Base-by-base conservation (phyloP, 2,113 vertebrate genomes). In the Dascyllus trimaculatus region DNA sequence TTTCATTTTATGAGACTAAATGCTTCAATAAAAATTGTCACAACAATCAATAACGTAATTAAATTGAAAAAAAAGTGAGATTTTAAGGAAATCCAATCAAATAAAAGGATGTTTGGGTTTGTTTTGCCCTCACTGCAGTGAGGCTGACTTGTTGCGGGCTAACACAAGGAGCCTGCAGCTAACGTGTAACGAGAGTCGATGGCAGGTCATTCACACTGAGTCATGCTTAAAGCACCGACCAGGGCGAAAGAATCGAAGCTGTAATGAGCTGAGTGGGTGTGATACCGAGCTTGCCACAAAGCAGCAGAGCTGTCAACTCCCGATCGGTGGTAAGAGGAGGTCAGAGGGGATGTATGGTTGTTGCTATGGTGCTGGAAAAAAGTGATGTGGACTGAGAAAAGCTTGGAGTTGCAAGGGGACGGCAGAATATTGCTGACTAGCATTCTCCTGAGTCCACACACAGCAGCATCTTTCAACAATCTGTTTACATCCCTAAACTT, bases 211-310 rank as follows among this genome's bases (percentile, higher is more conserved):
- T 82, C 63, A 6, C 58, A 54, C 26, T 49, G 77, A 83, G 58
- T 81, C 77, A 76, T 26, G 60, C 69, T 68, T 46, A n/a, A 80
- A 89, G 75, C 66, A 53, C 66, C 0, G 3, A 57, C 75, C 79
- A 18, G 75, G 32, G 51, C 2, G 21, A 60, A 45, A 24, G 18
- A 66, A 84, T 81, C 51, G 0, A 74, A 74, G 64, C 49, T 38
- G 45, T 62, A 82, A 81, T 64, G 71, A 85, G 35, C 40, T 19
- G 38, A 45, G 71, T 19, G 25, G 14, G 73, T 32, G 69, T 29
- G 80, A 67, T 43, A 66, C 48, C 0, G 5, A 71, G 69, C 29
- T 46, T 19, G 72, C 25, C 46, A 64, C 66, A 24, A 53, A 75
- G 63, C 29, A 63, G 68, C 62, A 66, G 51, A 52, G 66, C 71